Percentiles rank a stretch among this genome's conserved stretches.
Conservation (phyloP, 2,797 vertebrate genomes). For the Falco peregrinus region DNA sequence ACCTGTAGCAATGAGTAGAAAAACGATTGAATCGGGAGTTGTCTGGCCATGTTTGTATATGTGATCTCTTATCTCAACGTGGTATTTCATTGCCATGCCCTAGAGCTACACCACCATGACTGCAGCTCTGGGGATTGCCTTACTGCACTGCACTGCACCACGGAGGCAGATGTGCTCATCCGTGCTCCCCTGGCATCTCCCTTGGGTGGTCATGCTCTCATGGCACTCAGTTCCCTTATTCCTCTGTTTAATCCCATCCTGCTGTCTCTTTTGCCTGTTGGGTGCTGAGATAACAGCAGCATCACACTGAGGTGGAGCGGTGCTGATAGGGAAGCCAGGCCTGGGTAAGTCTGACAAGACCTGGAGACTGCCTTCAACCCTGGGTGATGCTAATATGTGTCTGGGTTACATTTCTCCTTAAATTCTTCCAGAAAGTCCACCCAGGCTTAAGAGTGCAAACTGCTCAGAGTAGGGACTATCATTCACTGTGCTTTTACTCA, state of each 20-base stretch:
- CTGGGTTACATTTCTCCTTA: background rate
- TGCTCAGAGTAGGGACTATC: background rate
- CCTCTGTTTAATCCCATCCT: background rate
- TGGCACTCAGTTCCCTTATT: background rate
- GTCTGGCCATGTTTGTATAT: background rate
- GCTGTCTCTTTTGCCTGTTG: background rate
- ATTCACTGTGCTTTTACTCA: constrained; percentile 31
- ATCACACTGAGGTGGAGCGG: background rate
- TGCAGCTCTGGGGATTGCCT: background rate
- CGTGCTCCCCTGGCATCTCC: background rate
- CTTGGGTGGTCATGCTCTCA: accelerated
- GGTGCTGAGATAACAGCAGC: background rate
- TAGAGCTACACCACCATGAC: background rate
- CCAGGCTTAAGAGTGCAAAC: background rate
- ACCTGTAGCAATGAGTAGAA: background rate
- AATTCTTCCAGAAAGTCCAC: background rate
- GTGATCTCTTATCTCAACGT: background rate
- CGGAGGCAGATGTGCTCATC: background rate
- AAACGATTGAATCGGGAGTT: background rate
- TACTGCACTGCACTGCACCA: background rate
- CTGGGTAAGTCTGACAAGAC: background rate
- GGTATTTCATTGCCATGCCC: accelerated
- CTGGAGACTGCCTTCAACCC: background rate
- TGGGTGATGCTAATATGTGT: background rate
- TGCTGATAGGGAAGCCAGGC: background rate